A percentile compares a stretch with the other conserved stretches of the same genome.
Conservation (phyloP, 1,140 invertebrate genomes). For the Aradophagus sp. region DNA sequence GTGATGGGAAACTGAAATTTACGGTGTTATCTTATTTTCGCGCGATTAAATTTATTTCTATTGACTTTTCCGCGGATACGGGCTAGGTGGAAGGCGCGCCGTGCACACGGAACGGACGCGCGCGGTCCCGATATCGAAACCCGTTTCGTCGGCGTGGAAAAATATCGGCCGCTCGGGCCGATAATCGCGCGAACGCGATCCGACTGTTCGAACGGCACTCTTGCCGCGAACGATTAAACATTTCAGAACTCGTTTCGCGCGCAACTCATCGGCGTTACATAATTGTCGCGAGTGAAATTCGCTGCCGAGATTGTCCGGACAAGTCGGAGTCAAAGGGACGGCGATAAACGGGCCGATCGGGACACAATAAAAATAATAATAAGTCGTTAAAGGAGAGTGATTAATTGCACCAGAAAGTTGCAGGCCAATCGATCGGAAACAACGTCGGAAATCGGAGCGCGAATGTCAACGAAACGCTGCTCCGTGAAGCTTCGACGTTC, state of each 20-base stretch:
- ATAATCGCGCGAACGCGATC: too few relatives aligned
- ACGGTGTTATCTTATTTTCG: slow-evolving; percentile 7
- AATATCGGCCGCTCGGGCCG: too few relatives aligned
- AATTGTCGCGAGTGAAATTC: neutral
- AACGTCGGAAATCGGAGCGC: neutral
- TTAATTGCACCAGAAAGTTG: too few relatives aligned
- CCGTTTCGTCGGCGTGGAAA: slow-evolving; percentile 3
- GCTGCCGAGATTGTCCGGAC: too few relatives aligned
- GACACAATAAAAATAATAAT: too few relatives aligned
- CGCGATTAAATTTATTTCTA: slow-evolving; percentile 23
- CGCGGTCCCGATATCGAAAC: slow-evolving; percentile 9
- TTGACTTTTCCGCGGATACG: slow-evolving; percentile 26
- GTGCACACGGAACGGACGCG: neutral
- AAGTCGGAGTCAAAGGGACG: too few relatives aligned
- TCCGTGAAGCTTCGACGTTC: slow-evolving; percentile 17
- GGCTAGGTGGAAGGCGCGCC: slow-evolving; percentile 10
- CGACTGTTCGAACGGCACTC: too few relatives aligned
- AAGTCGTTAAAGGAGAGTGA: too few relatives aligned
- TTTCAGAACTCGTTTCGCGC: neutral
- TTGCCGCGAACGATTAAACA: too few relatives aligned
- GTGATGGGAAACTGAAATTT: slow-evolving; percentile 18
- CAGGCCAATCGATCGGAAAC: neutral
- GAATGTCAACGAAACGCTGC: slow-evolving; percentile 5
- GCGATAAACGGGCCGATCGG: too few relatives aligned
- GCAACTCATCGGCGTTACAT: slow-evolving; percentile 1